Evolutionary conservation across 2,888 invertebrate genomes (phyloP), one percentile per base, ranked within the genome.

Genomic region (Glyphotaelius pellucidus): DNA sequence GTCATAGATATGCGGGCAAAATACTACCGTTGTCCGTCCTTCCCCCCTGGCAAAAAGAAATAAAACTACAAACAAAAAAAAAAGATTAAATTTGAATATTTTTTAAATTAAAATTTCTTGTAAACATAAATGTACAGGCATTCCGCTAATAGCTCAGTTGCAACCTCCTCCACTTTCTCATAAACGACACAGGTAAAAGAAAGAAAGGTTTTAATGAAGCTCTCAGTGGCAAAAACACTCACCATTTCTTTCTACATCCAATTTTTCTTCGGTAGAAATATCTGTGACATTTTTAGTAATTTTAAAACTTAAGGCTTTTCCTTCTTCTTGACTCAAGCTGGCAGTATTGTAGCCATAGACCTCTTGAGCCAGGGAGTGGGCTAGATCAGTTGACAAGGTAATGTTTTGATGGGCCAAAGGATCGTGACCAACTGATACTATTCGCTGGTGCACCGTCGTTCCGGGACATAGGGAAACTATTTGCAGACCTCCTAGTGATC

Each of bases 401-500:
- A 92, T 94, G 85, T 67, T 92, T 88, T 91, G 95, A 95, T 96
- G 97, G 2, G 96, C 95, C 32, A 97, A 94, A 0, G 97, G 97
- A 95, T 98, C 98, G 92, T 97, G 97, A 1, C 99, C 99, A 19
- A 99, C 98, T 92, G 98, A 97, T 93, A 99, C 96, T 94, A 99
- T 98, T 94, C 98, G 96, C 95, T 98, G 97, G 95, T 99, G 99
- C 94, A 97, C 96, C 92, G 97, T 97, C 0, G 98, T 98, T 94
- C 98, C 98, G 67, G 98, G 97, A 32, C 98, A 98, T 94, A 99
- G 97, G 95, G 99, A 98, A 93, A 99, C 96, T 93, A 98, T 97
- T 95, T 99, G 99, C 93, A 99, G 96, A 14, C 99, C 99, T 93
- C 99, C 99, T 90, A 99, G 96, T 0, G 98, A 99, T 0, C 99